Evolutionary conservation across 2,797 vertebrate genomes (phyloP).

Genomic region (Thaleichthys pacificus): DNA sequence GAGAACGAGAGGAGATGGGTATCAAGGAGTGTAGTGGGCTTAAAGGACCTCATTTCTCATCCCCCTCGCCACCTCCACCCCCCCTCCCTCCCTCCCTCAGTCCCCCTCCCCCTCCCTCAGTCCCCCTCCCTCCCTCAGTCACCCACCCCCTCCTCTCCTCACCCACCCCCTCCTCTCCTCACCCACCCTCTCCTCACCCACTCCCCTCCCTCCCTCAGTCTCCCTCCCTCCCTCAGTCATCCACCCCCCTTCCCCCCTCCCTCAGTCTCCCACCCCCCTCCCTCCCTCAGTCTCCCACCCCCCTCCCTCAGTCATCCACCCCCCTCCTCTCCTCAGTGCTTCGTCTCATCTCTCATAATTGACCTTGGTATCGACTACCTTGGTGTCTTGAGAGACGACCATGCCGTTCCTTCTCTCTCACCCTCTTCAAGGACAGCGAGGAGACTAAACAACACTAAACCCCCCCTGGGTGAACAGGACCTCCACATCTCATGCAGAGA

Average conservation of each 20-base stretch:
- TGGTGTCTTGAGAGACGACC: slow-evolving; percentile 35
- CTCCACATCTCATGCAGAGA: not conserved
- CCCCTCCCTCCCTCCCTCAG: not conserved
- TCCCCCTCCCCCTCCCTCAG: not conserved
- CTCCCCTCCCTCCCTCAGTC: not conserved
- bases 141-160: not conserved
- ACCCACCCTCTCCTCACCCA: not conserved
- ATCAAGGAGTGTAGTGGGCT: not conserved
- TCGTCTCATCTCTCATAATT: slow-evolving; percentile 47
- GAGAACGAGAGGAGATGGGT: slow-evolving; percentile 26
- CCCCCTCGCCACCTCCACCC: slow-evolving; percentile 14
- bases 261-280: not conserved
- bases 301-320: not conserved
- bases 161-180: not conserved
- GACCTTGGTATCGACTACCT: slow-evolving; percentile 47
- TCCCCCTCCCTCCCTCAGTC: not conserved
- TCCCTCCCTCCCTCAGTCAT: not conserved
- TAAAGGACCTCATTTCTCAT: slow-evolving; percentile 35
- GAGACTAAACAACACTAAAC: too few relatives aligned
- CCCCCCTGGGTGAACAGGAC: not conserved
- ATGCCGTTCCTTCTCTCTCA: not conserved
- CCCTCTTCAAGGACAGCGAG: not conserved
- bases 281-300: not conserved
- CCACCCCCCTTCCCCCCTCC: too few relatives aligned
- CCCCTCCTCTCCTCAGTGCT: not conserved